These are phyloP conservation scores for Neodiprion pinetum DNA, from an alignment of 1,140 invertebrate genomes.

Conservation along the genomic window DNA sequence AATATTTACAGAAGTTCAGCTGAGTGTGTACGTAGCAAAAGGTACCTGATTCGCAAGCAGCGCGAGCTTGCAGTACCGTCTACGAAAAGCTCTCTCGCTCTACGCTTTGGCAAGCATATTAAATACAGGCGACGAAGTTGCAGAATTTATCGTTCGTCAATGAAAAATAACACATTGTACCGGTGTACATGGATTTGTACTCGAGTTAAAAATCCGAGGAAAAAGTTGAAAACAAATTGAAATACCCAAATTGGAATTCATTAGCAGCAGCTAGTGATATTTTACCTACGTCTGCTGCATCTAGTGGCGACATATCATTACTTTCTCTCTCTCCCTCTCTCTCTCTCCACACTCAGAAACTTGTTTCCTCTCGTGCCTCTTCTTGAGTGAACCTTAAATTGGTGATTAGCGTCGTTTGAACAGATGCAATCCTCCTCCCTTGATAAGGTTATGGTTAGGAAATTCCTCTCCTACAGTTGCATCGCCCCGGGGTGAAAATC, in stretches of 20 bases:
- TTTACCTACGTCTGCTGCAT: not conserved
- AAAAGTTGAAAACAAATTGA: too few relatives aligned
- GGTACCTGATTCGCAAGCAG: not conserved
- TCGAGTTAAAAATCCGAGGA: too few relatives aligned
- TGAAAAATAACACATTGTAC: too few relatives aligned
- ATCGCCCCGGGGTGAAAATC: not conserved
- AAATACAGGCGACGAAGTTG: too few relatives aligned
- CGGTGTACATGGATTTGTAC: too few relatives aligned
- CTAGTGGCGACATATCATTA: not conserved
- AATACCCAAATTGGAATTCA: too few relatives aligned
- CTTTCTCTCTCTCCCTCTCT: slow-evolving; percentile 10
- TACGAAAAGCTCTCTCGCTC: not conserved
- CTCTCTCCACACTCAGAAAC: slow-evolving; percentile 6
- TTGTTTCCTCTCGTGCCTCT: not conserved
- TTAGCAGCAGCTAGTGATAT: too few relatives aligned
- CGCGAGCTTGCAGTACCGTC: not conserved
- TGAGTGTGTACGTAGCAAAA: not conserved
- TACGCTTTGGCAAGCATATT: too few relatives aligned
- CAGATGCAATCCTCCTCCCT: not conserved
- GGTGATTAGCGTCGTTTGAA: slow-evolving; percentile 1
- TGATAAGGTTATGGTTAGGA: not conserved
- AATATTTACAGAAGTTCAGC: slow-evolving; percentile 2
- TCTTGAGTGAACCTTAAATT: not conserved
- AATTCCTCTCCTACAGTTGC: not conserved
- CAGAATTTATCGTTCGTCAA: too few relatives aligned